phyloP scores from a whole-genome alignment of 2,888 invertebrate species.

The Melanargia galathea region DNA sequence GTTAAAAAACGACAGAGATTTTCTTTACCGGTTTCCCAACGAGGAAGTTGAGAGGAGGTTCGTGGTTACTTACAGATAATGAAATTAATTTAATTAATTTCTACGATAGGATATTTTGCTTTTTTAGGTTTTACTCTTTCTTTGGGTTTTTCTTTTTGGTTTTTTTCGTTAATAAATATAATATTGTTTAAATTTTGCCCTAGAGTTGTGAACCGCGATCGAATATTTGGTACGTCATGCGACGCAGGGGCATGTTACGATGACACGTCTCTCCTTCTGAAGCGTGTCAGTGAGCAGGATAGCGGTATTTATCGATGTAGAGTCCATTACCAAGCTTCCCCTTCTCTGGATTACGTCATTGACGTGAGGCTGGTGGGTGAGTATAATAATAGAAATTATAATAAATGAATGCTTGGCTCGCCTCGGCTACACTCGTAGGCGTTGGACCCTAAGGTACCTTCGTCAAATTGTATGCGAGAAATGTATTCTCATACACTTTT shows the following conservation, averaged over 20 bases:
- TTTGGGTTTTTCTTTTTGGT: too few species aligned
- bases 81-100: background rate
- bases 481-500: too few species aligned
- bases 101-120: too few species aligned
- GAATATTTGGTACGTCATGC: constrained; percentile 53
- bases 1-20: constrained; percentile 63
- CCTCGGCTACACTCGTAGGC: too few species aligned
- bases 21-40: constrained; percentile 62
- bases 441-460: too few species aligned
- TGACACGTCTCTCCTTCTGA: constrained; percentile 62
- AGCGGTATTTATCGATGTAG: constrained; percentile 64
- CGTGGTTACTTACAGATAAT: background rate
- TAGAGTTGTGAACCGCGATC: constrained; percentile 50
- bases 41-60: constrained; percentile 50
- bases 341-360: constrained; percentile 62
- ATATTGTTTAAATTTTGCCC: constrained; percentile 19
- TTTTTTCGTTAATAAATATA: too few species aligned
- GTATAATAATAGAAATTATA: constrained; percentile 34
- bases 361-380: constrained; percentile 63
- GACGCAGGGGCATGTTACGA: constrained; percentile 55
- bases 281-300: constrained; percentile 53
- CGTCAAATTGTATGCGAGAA: too few species aligned
- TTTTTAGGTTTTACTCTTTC: too few species aligned
- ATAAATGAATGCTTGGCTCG: background rate
- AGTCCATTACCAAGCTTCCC: constrained; percentile 67